These are phyloP conservation scores for Mallateleia sp. DNA, from an alignment of 2,888 invertebrate genomes.

Conservation along the genomic window DNA sequence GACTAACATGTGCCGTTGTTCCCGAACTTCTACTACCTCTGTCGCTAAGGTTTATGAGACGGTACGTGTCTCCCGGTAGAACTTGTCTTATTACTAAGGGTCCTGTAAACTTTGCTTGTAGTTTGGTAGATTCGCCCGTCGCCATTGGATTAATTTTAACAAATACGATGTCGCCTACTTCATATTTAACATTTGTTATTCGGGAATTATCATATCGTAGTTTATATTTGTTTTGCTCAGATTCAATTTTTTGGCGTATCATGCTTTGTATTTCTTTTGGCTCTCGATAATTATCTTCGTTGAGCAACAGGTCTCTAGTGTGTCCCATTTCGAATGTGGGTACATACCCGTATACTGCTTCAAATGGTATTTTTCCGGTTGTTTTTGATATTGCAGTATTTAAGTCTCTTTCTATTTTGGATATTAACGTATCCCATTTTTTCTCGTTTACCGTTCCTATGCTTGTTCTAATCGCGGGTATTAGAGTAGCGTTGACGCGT, in stretches of 20 bases:
- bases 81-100: slow-evolving; percentile 32
- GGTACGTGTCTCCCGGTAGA: slow-evolving; percentile 38
- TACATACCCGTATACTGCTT: slow-evolving; percentile 66
- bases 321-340: slow-evolving; percentile 26
- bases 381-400: slow-evolving; percentile 66
- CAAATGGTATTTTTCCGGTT: slow-evolving; percentile 66
- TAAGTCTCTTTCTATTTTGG: slow-evolving; percentile 69
- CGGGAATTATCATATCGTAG: slow-evolving; percentile 19
- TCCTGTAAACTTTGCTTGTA: slow-evolving; percentile 45
- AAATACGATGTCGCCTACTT: slow-evolving; percentile 46
- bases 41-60: neutral
- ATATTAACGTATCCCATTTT: slow-evolving; percentile 42
- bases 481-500: slow-evolving; percentile 28
- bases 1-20: slow-evolving; percentile 56
- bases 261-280: slow-evolving; percentile 1
- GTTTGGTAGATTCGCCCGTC: slow-evolving; percentile 56
- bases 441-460: slow-evolving; percentile 3
- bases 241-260: slow-evolving; percentile 23
- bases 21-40: neutral
- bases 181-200: slow-evolving; percentile 29
- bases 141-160: slow-evolving; percentile 28
- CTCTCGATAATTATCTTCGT: neutral
- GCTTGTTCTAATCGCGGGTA: slow-evolving; percentile 12
- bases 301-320: slow-evolving; percentile 1
- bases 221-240: slow-evolving; percentile 26